A percentile compares a stretch with the other conserved stretches of the same genome.
phyloP scores from a whole-genome alignment of 2,113 vertebrate species.

The Plectropomus leopardus region DNA sequence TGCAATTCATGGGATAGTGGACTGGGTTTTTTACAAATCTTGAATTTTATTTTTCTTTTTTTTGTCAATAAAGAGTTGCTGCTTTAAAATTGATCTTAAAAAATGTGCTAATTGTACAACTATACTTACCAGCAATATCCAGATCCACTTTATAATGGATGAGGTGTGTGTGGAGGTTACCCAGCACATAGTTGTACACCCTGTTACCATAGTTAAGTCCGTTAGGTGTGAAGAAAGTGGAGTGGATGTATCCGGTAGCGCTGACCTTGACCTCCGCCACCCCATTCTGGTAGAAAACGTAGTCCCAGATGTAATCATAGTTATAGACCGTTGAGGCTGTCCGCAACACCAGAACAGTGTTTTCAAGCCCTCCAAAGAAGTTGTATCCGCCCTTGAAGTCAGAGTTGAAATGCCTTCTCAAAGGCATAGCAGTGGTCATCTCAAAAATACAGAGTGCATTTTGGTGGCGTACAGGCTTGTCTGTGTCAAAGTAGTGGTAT shows the following conservation, averaged over 20 bases:
- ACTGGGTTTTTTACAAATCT: not conserved
- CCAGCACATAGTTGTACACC: slow-evolving; percentile 89
- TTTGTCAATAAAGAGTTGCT: not conserved
- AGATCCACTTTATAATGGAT: slow-evolving; percentile 94
- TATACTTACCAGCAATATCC: slow-evolving; percentile 89
- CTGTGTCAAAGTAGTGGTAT: slow-evolving; percentile 88
- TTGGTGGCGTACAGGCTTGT: slow-evolving; percentile 84
- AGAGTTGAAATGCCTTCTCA: slow-evolving; percentile 91
- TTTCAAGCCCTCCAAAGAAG: slow-evolving; percentile 90
- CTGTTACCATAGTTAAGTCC: slow-evolving; percentile 88
- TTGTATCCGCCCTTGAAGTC: slow-evolving; percentile 87
- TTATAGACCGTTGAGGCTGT: slow-evolving; percentile 94
- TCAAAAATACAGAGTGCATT: slow-evolving; percentile 92
- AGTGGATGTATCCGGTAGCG: slow-evolving; percentile 91
- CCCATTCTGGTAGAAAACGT: slow-evolving; percentile 91
- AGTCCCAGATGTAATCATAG: slow-evolving; percentile 97
- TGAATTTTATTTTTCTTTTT: not conserved
- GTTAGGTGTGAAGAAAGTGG: slow-evolving; percentile 90
- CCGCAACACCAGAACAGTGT: slow-evolving; percentile 88
- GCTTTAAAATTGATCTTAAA: not conserved
- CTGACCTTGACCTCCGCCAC: slow-evolving; percentile 92
- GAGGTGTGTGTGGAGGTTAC: slow-evolving; percentile 94
- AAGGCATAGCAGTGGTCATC: slow-evolving; percentile 88
- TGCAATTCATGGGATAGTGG: not conserved
- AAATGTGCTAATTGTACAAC: not conserved